phyloP scores from a whole-genome alignment of 2,797 vertebrate species.

The Chromis chromis region DNA sequence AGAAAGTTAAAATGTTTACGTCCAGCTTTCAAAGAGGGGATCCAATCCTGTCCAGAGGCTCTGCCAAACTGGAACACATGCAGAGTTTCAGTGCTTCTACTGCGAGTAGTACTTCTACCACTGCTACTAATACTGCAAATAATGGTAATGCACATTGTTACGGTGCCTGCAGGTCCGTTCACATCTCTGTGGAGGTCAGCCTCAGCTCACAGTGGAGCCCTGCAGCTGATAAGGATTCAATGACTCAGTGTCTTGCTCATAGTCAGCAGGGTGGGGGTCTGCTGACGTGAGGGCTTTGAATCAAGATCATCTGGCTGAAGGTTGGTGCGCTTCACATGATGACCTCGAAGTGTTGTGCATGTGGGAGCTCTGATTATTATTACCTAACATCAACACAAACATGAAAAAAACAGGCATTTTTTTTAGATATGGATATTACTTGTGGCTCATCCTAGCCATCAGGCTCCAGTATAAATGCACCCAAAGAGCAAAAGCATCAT shows the following conservation, averaged over 20 bases:
- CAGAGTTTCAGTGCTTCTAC: not conserved
- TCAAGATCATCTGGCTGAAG: constrained; percentile 37
- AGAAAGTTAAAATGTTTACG: constrained; percentile 1
- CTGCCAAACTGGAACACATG: not conserved
- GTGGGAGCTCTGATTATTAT: not conserved
- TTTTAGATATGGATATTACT: not conserved
- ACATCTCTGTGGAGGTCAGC: constrained; percentile 58
- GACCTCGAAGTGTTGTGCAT: constrained; percentile 27
- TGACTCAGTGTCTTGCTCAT: constrained; percentile 69
- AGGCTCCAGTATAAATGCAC: not conserved
- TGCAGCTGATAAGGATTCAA: constrained; percentile 54
- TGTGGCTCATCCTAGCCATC: not conserved
- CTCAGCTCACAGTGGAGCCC: constrained; percentile 48
- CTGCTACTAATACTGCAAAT: constrained; percentile 2
- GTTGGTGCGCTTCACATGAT: not conserved
- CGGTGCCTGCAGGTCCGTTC: constrained; percentile 46
- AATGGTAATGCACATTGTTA: constrained; percentile 18
- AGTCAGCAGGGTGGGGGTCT: constrained; percentile 51
- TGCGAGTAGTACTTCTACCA: not conserved
- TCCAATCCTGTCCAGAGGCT: constrained; percentile 6
- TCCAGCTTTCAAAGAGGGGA: not conserved
- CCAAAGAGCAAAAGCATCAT: constrained; percentile 6
- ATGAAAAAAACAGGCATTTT: not conserved
- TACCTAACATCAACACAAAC: not conserved
- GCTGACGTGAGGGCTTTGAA: constrained; percentile 62